Conservation (phyloP, 2,113 vertebrate genomes). For the Neogale vison region DNA sequence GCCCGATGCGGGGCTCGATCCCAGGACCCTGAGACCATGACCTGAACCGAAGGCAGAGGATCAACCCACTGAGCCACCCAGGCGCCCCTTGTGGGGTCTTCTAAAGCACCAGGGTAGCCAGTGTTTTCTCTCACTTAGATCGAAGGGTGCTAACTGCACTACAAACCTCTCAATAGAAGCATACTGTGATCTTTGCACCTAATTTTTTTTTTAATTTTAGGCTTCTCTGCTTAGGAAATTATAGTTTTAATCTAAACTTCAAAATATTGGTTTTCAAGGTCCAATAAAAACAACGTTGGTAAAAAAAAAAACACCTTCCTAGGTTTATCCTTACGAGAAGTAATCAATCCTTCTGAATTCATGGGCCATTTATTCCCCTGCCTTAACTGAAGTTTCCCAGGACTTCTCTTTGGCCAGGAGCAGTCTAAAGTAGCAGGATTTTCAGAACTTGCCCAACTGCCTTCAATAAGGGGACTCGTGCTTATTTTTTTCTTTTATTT, state of each 20-base stretch:
- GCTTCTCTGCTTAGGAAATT: not conserved
- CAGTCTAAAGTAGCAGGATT: not conserved
- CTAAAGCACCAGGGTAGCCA: not conserved
- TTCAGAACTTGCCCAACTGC: not conserved
- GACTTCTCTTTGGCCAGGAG: not conserved
- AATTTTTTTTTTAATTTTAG: not conserved
- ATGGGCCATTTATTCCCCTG: not conserved
- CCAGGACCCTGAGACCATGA: too few relatives aligned
- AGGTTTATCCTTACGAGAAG: not conserved
- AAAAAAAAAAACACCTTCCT: not conserved
- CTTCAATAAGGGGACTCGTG: not conserved
- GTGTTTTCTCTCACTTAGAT: not conserved
- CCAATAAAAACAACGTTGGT: conserved; percentile 5
- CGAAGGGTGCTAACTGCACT: not conserved
- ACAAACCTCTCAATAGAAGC: not conserved
- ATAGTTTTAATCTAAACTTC: not conserved
- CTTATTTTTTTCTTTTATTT: not conserved
- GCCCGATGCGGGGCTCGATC: too few relatives aligned
- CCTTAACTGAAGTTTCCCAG: not conserved
- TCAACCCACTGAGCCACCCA: too few relatives aligned
- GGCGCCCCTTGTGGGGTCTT: too few relatives aligned
- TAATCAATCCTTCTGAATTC: not conserved
- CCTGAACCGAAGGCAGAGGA: too few relatives aligned
- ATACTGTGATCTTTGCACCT: not conserved
- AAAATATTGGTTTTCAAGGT: not conserved